Percentiles rank a stretch among this genome's conserved stretches.
phyloP scores from a whole-genome alignment of 1,140 invertebrate genomes.

The Plodia interpunctella region DNA sequence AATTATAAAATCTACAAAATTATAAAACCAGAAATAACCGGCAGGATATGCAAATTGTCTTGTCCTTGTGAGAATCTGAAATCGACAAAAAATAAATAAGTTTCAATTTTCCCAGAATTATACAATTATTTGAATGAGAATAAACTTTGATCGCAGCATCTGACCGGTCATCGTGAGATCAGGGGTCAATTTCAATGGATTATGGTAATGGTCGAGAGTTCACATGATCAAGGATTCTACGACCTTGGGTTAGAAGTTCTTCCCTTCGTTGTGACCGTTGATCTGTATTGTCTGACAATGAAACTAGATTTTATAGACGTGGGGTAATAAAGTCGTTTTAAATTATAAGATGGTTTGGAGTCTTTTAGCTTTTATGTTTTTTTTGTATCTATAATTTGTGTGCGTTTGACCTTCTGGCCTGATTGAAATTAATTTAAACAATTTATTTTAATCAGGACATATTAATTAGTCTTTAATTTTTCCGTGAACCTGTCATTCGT shows the following conservation, averaged over 20 bases:
- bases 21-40: background rate
- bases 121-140: conserved; percentile 39
- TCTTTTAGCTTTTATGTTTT: background rate
- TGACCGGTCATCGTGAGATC: background rate
- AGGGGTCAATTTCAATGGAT: background rate
- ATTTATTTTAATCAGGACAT: no score
- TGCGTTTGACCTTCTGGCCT: no score
- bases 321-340: background rate
- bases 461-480: no score
- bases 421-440: no score
- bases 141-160: conserved; percentile 26
- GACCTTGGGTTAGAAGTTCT: conserved; percentile 3
- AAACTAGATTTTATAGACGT: conserved; percentile 12
- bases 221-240: background rate
- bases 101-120: conserved; percentile 45
- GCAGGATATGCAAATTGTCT: background rate
- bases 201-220: conserved; percentile 10
- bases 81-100: conserved; percentile 18
- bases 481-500: no score
- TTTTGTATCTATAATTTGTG: no score
- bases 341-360: background rate
- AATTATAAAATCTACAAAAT: no score
- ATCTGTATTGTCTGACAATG: background rate
- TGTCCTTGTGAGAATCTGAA: background rate
- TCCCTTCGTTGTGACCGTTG: conserved; percentile 5